These are phyloP conservation scores for Meriones unguiculatus DNA, from an alignment of 2,113 vertebrate genomes.

Conservation along the genomic window DNA sequence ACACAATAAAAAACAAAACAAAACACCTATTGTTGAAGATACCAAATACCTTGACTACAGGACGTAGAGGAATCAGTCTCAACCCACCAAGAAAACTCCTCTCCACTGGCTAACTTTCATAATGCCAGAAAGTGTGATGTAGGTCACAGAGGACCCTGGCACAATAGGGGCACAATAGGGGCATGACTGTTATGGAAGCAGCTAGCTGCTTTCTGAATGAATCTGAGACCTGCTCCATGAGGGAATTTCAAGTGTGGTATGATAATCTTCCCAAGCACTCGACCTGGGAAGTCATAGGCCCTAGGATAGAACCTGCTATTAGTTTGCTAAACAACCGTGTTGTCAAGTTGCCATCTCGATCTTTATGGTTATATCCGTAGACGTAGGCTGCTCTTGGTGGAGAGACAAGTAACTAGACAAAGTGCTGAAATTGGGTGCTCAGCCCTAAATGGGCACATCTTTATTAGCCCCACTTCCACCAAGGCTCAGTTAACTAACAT, in stretches of 20 bases:
- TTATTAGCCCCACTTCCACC: neutral
- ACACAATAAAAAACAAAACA: neutral
- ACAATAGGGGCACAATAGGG: neutral
- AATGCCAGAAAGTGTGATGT: neutral
- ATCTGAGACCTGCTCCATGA: neutral
- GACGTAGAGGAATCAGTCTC: neutral
- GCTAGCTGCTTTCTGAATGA: neutral
- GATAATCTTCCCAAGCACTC: neutral
- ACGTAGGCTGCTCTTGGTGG: neutral
- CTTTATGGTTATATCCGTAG: neutral
- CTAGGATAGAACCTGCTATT: neutral
- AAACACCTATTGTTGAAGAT: neutral
- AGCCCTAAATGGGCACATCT: neutral
- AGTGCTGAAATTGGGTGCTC: neutral
- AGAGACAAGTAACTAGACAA: neutral
- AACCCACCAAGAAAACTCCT: neutral
- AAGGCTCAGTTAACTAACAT: neutral
- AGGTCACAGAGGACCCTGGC: neutral
- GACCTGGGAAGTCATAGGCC: neutral
- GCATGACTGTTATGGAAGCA: too few relatives aligned
- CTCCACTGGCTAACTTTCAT: neutral
- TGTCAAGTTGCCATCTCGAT: neutral
- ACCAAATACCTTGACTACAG: neutral
- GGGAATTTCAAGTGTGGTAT: neutral
- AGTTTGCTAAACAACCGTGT: neutral